Base-by-base conservation (phyloP, 2,888 invertebrate genomes). In the Limnephilus auricula region DNA sequence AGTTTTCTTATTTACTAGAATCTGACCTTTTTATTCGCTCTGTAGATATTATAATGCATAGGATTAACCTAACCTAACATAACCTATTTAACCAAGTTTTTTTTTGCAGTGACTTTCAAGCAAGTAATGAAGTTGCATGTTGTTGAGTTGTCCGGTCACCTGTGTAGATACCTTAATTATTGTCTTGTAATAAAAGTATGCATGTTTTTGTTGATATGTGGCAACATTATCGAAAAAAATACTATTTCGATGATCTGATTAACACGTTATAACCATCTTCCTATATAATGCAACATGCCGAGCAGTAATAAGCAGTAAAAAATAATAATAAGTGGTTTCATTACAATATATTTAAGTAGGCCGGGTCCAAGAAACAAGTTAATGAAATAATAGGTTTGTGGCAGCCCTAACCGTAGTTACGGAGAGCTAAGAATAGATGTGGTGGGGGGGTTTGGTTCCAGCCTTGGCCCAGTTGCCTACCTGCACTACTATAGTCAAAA, bases 401-500 rank as follows among this genome's bases (percentile, higher is more conserved):
- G 40, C 85, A 85, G 30, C 85, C 85, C 87, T 87, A 78, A 30
- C 34, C 15, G 37, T 40, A 50, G 85, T n/a, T 50, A 31, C 65
- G n/a, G 37, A 65, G 65, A 65, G 25, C 65, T 65, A 65, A 65
- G 65, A 65, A 65, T 65, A 65, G 88, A 65, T 30, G 34, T n/a
- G 85, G 88, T 30, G 90, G 84, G 85, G 78, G 90, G 90, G 79
- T 50, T 82, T 80, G 25, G 65, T 31, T 83, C 65, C 91, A 92
- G 93, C 93, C 93, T 93, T 93, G 93, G 93, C 93, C 90, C 91
- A 65, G 65, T 65, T 65, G 88, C 91, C 92, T 93, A 93, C 93
- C 93, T 92, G 92, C 91, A 93, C 93, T 91, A 89, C 79, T 50
- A 82, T 40, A 88, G 92, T 92, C 90, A 89, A 92, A 92, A 92